Base-by-base conservation (phyloP, 2,888 invertebrate species). In the Cistogaster globosa region DNA sequence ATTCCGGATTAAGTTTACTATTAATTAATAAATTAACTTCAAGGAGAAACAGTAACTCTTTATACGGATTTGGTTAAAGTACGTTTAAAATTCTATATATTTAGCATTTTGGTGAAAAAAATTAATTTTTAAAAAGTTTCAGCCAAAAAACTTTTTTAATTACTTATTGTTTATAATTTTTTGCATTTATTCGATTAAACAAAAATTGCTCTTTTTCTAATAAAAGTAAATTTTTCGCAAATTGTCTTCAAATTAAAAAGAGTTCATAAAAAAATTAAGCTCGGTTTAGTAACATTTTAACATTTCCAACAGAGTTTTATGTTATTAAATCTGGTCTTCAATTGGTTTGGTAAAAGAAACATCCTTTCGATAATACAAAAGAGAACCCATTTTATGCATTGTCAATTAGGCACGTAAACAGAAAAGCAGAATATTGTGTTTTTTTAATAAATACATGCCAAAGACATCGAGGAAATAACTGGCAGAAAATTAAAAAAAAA, bases 401-500 rank as follows among this genome's bases (percentile, higher is more conserved):
- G 62, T 48, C 74, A 79, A 69, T 48, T 75, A 76, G 71, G 79
- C 85, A 71, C 79, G 83, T 83, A 83, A 79, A 79, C 79, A 83
- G 60, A 60, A 32, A 58, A 48, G 72, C 6, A 36, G 20, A 72
- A 77, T 77, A 71, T 76, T 84, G 51, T 68, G 20, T 75, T 77
- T 80, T 69, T 80, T 69, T 60, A 48, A 14, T 20, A 71, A 63
- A 12, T 26, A 62, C 42, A 42, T 71, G 51, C 53, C 53, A 76
- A 82, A 77, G 72, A 83, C 80, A 81, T 74, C 36, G 57, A 74
- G 60, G 32, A 69, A 81, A 80, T 42, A 74, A 71, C 58, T 60
- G 55, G 68, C 62, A 78, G 48, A 72, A 83, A 78, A 71, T 45
- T 67, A 81, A 63, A 84, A 84, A 81, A 63, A 84, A 84, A 81